Evolutionary conservation across 2,888 invertebrate species (phyloP).

Genomic region (Cyaniris semiargus): DNA sequence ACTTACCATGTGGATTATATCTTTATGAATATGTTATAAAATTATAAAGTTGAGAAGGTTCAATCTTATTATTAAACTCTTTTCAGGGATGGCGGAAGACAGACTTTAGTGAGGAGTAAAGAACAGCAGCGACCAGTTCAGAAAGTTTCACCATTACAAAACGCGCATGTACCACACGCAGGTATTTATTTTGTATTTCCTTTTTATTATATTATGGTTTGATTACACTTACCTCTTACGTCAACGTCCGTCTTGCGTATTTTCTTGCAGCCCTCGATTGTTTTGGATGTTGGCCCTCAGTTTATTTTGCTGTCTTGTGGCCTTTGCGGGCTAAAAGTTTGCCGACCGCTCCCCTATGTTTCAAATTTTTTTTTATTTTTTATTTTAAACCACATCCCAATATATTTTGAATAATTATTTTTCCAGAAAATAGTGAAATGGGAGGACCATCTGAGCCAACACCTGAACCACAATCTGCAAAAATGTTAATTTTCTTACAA

Average conservation of each 20-base stretch:
- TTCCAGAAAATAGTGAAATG: conserved; percentile 65
- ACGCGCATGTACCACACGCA: conserved; percentile 53
- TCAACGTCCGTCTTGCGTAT: too few species aligned
- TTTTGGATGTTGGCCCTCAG: too few species aligned
- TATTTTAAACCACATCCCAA: not conserved
- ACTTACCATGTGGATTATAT: too few species aligned
- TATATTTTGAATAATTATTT: not conserved
- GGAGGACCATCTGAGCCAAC: conserved; percentile 70
- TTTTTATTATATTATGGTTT: not conserved
- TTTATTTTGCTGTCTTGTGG: too few species aligned
- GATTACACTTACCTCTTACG: too few species aligned
- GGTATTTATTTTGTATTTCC: conserved; percentile 37
- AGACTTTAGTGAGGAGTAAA: conserved; percentile 72
- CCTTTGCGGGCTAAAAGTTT: too few species aligned
- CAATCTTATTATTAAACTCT: conserved; percentile 14
- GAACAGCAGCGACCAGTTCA: conserved; percentile 73
- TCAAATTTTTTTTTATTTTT: not conserved
- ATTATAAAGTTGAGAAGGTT: too few species aligned
- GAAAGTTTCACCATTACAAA: conserved; percentile 73
- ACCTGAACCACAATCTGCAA: conserved; percentile 83
- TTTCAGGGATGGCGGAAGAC: conserved; percentile 66
- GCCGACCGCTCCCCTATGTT: not conserved
- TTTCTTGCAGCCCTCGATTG: too few species aligned
- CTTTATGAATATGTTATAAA: too few species aligned
- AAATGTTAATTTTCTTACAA: conserved; percentile 88